A percentile compares a stretch with the other conserved stretches of the same genome.
Conservation (phyloP, 1,140 invertebrate genomes). For the Tetramorium alpestre region DNA sequence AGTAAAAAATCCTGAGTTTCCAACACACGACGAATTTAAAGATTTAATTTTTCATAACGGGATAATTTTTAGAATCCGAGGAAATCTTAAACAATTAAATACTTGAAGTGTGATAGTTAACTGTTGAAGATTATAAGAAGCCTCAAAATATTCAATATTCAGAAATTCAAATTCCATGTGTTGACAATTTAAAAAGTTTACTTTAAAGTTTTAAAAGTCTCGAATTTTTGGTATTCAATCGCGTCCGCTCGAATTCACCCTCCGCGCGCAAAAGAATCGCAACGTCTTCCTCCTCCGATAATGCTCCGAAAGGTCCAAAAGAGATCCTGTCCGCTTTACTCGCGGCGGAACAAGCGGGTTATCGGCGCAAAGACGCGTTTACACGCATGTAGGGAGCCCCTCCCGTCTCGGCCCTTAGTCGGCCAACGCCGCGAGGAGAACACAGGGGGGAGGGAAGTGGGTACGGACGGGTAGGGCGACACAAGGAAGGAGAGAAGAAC, state of each 20-base stretch:
- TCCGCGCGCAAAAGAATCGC: background rate
- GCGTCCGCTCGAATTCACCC: background rate
- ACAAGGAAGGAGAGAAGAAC: conserved; percentile 75
- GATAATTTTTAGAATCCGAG: too few species aligned
- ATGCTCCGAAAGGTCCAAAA: background rate
- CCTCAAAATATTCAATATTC: background rate
- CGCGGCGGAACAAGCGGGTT: conserved; percentile 65
- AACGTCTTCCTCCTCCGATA: too few species aligned
- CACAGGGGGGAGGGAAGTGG: background rate
- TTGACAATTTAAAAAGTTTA: background rate
- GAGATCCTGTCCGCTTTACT: conserved; percentile 5
- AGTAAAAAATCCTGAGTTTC: background rate
- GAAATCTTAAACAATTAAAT: background rate
- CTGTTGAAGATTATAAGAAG: background rate
- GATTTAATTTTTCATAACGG: too few species aligned
- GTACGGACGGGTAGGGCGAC: conserved; percentile 35
- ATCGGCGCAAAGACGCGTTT: conserved; percentile 78
- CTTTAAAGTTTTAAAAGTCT: background rate
- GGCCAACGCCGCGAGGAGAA: conserved; percentile 61
- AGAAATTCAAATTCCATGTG: background rate
- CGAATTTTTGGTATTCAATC: background rate
- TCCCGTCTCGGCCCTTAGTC: conserved; percentile 70
- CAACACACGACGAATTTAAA: too few species aligned
- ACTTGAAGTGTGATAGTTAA: background rate
- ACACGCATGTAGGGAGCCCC: conserved; percentile 75